phyloP scores from a whole-genome alignment of 2,113 vertebrate genomes.

The Neolamprologus brichardi region DNA sequence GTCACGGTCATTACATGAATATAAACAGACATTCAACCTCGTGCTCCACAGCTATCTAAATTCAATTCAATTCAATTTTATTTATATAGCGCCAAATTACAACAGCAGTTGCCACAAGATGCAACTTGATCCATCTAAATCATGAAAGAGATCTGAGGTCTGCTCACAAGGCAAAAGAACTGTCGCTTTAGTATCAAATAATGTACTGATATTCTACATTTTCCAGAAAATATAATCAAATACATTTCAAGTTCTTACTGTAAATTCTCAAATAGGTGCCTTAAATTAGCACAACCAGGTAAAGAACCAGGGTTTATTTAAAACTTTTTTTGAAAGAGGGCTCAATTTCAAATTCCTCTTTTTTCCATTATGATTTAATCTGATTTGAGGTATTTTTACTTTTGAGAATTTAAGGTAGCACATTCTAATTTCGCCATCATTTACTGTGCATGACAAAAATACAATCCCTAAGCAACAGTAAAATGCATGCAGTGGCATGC shows the following conservation, averaged over 20 bases:
- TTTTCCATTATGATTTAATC: not conserved
- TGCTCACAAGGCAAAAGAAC: not conserved
- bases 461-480: not conserved
- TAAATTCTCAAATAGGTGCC: slow-evolving; percentile 32
- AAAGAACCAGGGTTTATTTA: not conserved
- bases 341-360: not conserved
- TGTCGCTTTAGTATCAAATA: not conserved
- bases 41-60: not conserved
- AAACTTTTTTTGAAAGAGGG: not conserved
- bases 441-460: not conserved
- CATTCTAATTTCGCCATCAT: not conserved
- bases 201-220: not conserved
- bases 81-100: not conserved
- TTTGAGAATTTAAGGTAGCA: slow-evolving; percentile 30
- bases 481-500: slow-evolving; percentile 63
- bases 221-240: not conserved
- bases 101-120: not conserved
- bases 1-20: not conserved
- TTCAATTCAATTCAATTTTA: not conserved
- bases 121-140: not conserved
- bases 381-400: not conserved
- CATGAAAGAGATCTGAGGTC: not conserved
- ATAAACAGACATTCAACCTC: not conserved
- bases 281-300: not conserved
- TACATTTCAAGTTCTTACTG: not conserved